Evolutionary conservation across 1,140 invertebrate species (phyloP).

Genomic region (Bursaphelenchus mucronatus): DNA sequence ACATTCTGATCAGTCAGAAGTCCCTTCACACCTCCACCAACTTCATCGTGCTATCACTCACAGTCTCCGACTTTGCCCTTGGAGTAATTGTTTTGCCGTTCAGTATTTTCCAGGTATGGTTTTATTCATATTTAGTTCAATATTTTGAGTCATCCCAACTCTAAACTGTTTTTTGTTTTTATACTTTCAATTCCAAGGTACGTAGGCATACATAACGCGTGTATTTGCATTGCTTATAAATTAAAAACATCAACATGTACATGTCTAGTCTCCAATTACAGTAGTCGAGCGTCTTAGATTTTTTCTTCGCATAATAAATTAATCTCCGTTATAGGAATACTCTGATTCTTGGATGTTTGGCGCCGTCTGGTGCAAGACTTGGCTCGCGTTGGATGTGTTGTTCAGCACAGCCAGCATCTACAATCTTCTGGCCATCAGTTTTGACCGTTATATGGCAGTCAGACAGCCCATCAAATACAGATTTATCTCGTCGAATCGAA

Average conservation of each 20-base stretch:
- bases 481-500: constrained; percentile 54
- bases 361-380: constrained; percentile 60
- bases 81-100: constrained; percentile 63
- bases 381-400: constrained; percentile 64
- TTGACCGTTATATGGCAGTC: constrained; percentile 64
- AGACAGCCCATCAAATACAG: constrained; percentile 61
- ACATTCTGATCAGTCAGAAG: constrained; percentile 52
- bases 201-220: no score
- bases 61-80: constrained; percentile 61
- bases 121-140: background rate
- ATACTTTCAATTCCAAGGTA: no score
- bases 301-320: constrained; percentile 1
- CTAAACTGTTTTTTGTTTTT: constrained; percentile 5
- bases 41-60: constrained; percentile 56
- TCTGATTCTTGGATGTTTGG: constrained; percentile 61
- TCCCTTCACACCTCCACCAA: constrained; percentile 57
- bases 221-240: no score
- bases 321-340: constrained; percentile 48
- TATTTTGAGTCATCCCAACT: background rate
- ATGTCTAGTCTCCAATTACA: no score
- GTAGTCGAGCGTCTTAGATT: background rate
- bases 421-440: constrained; percentile 63
- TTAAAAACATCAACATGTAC: no score
- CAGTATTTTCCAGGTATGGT: constrained; percentile 55
- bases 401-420: constrained; percentile 64